Evolutionary conservation across 37 sponge, comb jelly and placozoan species (phyloP).

Genomic region (Cliona cf. orientalis): DNA sequence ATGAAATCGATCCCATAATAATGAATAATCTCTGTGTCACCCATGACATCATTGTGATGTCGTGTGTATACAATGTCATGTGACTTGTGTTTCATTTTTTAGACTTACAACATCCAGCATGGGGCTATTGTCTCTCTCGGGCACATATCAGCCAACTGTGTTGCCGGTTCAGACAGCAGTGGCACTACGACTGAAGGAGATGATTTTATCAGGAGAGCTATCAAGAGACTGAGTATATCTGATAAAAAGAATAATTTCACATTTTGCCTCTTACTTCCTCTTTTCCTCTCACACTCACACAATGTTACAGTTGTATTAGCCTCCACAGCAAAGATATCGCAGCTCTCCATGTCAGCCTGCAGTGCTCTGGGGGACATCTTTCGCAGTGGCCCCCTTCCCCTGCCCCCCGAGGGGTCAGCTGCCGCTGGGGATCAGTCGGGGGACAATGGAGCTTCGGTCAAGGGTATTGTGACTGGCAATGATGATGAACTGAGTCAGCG

Average conservation of each 20-base stretch:
- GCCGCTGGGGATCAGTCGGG: constrained; percentile 2
- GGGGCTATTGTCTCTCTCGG: constrained; percentile 63
- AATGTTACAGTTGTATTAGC: constrained; percentile 9
- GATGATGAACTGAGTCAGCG: neutral
- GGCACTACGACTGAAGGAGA: neutral
- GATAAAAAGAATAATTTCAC: neutral
- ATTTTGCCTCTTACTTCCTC: neutral
- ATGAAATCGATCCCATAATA: neutral
- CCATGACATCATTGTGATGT: too few relatives aligned
- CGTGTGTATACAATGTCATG: too few relatives aligned
- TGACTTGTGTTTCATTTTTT: too few relatives aligned
- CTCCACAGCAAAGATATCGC: neutral
- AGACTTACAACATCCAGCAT: constrained; percentile 51
- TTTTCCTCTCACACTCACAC: too few relatives aligned
- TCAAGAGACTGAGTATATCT: constrained; percentile 22
- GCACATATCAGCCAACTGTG: constrained; percentile 8
- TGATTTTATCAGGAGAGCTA: constrained; percentile 9
- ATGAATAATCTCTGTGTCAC: too few relatives aligned
- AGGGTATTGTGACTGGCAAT: neutral
- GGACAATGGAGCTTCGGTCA: neutral
- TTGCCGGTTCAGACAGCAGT: too few relatives aligned
- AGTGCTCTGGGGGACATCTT: constrained; percentile 47
- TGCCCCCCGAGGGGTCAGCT: neutral
- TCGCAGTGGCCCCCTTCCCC: constrained; percentile 58
- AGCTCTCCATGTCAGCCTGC: constrained; percentile 43